Percentiles rank a stretch among this genome's conserved stretches.
Evolutionary conservation across 1,140 invertebrate species (phyloP).

Genomic region (Propsilocerus akamusi): DNA sequence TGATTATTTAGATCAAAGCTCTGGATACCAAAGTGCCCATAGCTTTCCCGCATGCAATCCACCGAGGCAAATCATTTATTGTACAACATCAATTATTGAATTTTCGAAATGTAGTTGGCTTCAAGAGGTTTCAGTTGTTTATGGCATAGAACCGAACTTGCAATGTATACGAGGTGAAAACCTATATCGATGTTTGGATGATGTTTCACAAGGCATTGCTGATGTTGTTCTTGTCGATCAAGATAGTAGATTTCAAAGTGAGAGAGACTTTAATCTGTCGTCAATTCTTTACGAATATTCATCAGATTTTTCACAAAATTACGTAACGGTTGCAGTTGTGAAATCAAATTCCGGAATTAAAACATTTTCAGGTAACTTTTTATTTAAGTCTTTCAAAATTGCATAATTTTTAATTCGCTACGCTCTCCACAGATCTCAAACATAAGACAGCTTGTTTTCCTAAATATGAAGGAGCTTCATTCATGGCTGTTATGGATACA

Average conservation of each 20-base stretch:
- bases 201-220: constrained; percentile 32
- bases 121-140: constrained; percentile 42
- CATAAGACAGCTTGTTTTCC: constrained; percentile 52
- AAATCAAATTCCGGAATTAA: constrained; percentile 34
- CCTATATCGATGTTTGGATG: constrained; percentile 39
- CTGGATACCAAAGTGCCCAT: constrained; percentile 40
- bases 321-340: constrained; percentile 49
- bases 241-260: constrained; percentile 34
- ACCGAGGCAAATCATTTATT: constrained; percentile 37
- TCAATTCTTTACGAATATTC: constrained; percentile 45
- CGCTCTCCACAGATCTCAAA: constrained; percentile 31
- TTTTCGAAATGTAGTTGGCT: constrained; percentile 56
- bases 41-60: constrained; percentile 41
- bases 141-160: constrained; percentile 51
- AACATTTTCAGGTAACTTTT: constrained; percentile 20
- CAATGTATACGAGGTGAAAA: constrained; percentile 36
- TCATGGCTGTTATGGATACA: constrained; percentile 37
- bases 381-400: not conserved
- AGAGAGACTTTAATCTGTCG: constrained; percentile 35
- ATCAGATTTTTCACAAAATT: constrained; percentile 33
- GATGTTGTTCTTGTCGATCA: constrained; percentile 44
- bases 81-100: constrained; percentile 41
- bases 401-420: not conserved
- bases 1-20: constrained; percentile 35
- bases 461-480: constrained; percentile 40